These are phyloP conservation scores for Sitodiplosis mosellana DNA, from an alignment of 1,140 invertebrate genomes.

Conservation along the genomic window DNA sequence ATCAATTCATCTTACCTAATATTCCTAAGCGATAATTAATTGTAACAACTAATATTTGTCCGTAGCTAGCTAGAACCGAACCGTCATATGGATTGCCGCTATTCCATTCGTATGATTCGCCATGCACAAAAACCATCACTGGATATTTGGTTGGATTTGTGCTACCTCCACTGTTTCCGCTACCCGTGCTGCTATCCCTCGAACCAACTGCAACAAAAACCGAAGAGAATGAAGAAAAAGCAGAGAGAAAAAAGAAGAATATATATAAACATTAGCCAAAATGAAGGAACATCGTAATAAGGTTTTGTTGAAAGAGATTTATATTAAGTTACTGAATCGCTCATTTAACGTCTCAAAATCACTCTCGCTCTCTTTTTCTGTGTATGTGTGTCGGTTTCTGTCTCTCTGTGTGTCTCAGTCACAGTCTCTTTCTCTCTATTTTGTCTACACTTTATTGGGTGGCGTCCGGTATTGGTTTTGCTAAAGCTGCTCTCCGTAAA, in stretches of 20 bases:
- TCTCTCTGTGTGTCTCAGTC: no score
- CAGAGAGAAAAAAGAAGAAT: neutral
- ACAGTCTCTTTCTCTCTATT: no score
- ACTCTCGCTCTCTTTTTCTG: no score
- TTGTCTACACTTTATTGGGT: no score
- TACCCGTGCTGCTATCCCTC: neutral
- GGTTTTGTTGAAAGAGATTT: no score
- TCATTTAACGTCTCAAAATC: no score
- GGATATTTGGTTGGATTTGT: constrained; percentile 41
- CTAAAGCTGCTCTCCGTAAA: no score
- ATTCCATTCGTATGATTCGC: constrained; percentile 92
- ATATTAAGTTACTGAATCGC: no score
- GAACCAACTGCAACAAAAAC: constrained; percentile 6
- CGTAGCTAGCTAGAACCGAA: constrained; percentile 75
- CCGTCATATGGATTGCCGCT: constrained; percentile 93
- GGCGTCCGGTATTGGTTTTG: no score
- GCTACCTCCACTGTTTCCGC: constrained; percentile 6
- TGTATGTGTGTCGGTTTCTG: no score
- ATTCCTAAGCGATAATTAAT: constrained; percentile 95
- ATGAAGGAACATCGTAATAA: no score
- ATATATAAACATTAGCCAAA: no score
- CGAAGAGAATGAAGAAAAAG: constrained; percentile 9
- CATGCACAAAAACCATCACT: constrained; percentile 88
- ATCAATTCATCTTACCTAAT: constrained; percentile 46
- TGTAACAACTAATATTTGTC: constrained; percentile 86